Conservation (phyloP, 2,888 invertebrate genomes). For the Cremastinae sp. region DNA sequence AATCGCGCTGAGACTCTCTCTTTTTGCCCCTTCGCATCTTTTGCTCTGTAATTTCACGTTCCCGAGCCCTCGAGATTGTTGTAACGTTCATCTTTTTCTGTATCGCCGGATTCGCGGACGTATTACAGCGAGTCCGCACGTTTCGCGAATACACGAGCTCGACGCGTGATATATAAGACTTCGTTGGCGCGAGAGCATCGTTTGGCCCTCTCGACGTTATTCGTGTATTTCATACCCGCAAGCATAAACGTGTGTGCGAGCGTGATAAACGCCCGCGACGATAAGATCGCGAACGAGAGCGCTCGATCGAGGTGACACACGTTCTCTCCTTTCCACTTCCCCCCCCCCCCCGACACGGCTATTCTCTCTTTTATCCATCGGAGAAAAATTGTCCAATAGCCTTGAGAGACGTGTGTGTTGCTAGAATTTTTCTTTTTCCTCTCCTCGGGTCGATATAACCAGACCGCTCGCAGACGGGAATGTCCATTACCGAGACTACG, state of each 20-base stretch:
- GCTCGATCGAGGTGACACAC: slow-evolving; percentile 39
- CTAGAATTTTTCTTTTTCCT: not conserved
- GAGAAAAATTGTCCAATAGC: slow-evolving; percentile 23
- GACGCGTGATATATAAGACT: slow-evolving; percentile 53
- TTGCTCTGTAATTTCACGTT: slow-evolving; percentile 51
- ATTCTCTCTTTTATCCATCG: slow-evolving; percentile 20
- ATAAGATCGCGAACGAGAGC: slow-evolving; percentile 49
- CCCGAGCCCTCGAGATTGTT: slow-evolving; percentile 27
- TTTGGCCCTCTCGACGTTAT: slow-evolving; percentile 36
- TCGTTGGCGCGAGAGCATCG: slow-evolving; percentile 50
- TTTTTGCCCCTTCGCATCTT: no score
- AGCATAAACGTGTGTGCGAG: slow-evolving; percentile 11
- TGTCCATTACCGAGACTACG: not conserved
- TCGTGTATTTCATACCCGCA: slow-evolving; percentile 7
- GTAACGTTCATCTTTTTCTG: slow-evolving; percentile 41
- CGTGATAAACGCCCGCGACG: slow-evolving; percentile 41
- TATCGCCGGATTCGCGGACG: slow-evolving; percentile 18
- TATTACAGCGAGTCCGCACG: slow-evolving; percentile 4
- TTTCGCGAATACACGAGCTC: slow-evolving; percentile 40
- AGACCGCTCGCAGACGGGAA: no score
- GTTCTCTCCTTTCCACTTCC: slow-evolving; percentile 15
- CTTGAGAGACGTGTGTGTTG: slow-evolving; percentile 30
- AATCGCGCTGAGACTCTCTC: not conserved
- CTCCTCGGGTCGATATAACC: not conserved
- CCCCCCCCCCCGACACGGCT: not conserved